Percentiles rank a stretch among this genome's conserved stretches.
phyloP scores from a whole-genome alignment of 2,888 invertebrate species.

The Griposia aprilina region DNA sequence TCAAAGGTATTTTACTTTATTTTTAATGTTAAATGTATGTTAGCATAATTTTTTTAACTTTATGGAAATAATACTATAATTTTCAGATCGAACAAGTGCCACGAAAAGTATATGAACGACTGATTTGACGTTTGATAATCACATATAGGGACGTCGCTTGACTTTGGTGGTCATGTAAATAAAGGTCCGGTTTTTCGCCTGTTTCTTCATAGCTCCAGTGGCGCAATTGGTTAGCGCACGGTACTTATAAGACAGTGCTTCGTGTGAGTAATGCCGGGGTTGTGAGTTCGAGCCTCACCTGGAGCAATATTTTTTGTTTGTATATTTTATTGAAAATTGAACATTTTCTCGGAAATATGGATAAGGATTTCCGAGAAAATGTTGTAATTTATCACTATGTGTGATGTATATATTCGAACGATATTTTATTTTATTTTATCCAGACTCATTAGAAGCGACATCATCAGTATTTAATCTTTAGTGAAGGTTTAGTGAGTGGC shows the following conservation, averaged over 20 bases:
- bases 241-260: conserved; percentile 99
- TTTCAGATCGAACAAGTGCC: conserved; percentile 58
- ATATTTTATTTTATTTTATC: not conserved
- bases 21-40: conserved; percentile 17
- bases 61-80: conserved; percentile 49
- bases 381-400: not conserved
- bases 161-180: conserved; percentile 72
- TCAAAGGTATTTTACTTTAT: conserved; percentile 54
- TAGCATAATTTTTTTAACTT: not conserved
- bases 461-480: not conserved
- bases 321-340: not conserved
- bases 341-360: no score
- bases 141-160: conserved; percentile 80
- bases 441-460: not conserved
- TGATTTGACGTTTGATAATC: conserved; percentile 78
- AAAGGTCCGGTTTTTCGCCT: conserved; percentile 74
- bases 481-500: not conserved
- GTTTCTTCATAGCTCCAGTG: conserved; percentile 95
- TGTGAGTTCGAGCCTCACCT: conserved; percentile 99
- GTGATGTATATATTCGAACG: not conserved
- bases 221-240: conserved; percentile 99
- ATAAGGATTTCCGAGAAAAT: not conserved
- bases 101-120: conserved; percentile 62
- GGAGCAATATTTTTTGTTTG: conserved; percentile 93
- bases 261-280: conserved; percentile 99